These are phyloP conservation scores for Dysidea cf. avara DNA, from an alignment of 37 sponge, comb jelly and placozoan species.

Conservation along the genomic window DNA sequence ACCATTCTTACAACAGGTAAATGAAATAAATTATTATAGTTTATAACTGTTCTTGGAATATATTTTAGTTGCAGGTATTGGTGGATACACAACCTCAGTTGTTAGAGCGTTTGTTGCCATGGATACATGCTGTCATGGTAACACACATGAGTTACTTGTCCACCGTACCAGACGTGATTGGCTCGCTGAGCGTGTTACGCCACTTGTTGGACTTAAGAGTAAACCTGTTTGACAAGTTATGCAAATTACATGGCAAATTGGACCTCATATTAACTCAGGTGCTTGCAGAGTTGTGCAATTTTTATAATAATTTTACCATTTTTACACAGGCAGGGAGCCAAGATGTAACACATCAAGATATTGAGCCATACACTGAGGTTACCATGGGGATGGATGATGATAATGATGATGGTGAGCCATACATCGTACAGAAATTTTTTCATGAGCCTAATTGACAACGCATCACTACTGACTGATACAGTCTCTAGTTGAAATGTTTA, in stretches of 20 bases:
- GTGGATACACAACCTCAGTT: background rate
- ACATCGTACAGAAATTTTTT: too few relatives aligned
- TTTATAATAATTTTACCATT: too few relatives aligned
- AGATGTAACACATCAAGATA: too few relatives aligned
- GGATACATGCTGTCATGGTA: constrained; percentile 40
- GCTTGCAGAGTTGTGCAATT: too few relatives aligned
- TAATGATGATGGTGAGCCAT: too few relatives aligned
- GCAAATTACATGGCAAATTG: constrained; percentile 53
- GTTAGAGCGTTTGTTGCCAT: constrained; percentile 8
- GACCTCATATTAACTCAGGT: constrained; percentile 46
- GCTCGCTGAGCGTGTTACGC: constrained; percentile 32
- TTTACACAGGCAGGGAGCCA: too few relatives aligned
- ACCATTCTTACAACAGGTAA: constrained; percentile 48
- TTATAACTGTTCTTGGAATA: background rate
- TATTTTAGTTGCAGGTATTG: background rate
- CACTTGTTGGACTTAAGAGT: constrained; percentile 42
- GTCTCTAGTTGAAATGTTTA: too few relatives aligned
- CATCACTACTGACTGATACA: too few relatives aligned
- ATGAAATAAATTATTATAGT: background rate
- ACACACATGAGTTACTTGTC: constrained; percentile 58
- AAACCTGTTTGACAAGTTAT: constrained; percentile 20
- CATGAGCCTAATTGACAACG: too few relatives aligned
- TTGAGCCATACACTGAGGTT: too few relatives aligned
- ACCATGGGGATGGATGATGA: too few relatives aligned
- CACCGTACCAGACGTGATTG: constrained; percentile 49